phyloP scores from a whole-genome alignment of 1,140 invertebrate species.

The Radopholus similis region DNA sequence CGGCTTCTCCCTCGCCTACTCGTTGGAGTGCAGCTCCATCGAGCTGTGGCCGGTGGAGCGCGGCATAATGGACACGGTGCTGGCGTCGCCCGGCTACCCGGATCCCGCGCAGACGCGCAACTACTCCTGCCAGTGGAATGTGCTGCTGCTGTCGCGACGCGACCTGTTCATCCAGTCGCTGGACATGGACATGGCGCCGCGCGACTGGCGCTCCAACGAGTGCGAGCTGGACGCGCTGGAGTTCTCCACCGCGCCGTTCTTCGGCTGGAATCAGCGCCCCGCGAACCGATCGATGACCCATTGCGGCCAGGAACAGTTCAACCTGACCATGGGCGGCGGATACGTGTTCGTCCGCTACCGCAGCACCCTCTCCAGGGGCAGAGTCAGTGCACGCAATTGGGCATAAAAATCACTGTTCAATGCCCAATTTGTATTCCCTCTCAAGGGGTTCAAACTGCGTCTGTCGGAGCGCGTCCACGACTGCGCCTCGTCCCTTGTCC shows the following conservation, averaged over 20 bases:
- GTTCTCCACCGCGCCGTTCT: constrained; percentile 9
- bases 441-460: constrained; percentile 49
- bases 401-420: too few relatives aligned
- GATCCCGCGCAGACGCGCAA: constrained; percentile 7
- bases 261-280: neutral
- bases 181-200: constrained; percentile 43
- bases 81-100: constrained; percentile 46
- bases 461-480: constrained; percentile 43
- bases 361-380: constrained; percentile 9
- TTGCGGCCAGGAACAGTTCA: constrained; percentile 41
- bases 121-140: constrained; percentile 38
- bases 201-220: constrained; percentile 8
- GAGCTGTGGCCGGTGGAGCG: constrained; percentile 36
- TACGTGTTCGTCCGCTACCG: constrained; percentile 41
- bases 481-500: constrained; percentile 34
- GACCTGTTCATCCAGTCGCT: constrained; percentile 32
- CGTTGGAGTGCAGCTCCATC: constrained; percentile 46
- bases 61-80: constrained; percentile 31
- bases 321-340: constrained; percentile 34
- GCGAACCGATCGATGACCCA: constrained; percentile 5
- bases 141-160: constrained; percentile 50
- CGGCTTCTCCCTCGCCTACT: constrained; percentile 47
- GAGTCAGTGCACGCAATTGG: neutral
- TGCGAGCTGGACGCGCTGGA: neutral
- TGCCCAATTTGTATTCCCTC: too few relatives aligned